Percentiles rank a stretch among this genome's conserved stretches.
phyloP scores from a whole-genome alignment of 2,113 vertebrate genomes.

The Colistium nudipinnis region DNA sequence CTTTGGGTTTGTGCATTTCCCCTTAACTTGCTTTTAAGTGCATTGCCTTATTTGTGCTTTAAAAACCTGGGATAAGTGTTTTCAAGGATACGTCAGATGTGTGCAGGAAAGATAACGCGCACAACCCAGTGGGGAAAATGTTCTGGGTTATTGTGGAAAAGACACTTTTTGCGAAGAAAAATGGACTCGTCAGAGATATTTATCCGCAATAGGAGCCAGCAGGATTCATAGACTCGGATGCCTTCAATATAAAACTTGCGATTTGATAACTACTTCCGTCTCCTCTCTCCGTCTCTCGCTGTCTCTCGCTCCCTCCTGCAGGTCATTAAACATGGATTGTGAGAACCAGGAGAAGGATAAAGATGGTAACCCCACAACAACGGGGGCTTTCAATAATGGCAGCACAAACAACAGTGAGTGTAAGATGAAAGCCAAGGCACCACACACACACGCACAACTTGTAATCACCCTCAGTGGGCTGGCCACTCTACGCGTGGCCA shows the following conservation, averaged over 20 bases:
- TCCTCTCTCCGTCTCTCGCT: neutral
- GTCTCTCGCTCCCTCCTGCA: slow-evolving; percentile 66
- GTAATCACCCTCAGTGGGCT: neutral
- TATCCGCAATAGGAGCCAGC: neutral
- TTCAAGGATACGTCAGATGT: neutral
- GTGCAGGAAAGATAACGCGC: no score
- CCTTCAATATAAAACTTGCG: neutral
- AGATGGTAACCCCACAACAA: slow-evolving; percentile 84
- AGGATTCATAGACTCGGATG: neutral
- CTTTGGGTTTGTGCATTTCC: neutral
- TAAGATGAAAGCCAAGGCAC: neutral
- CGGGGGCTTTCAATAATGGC: slow-evolving; percentile 89
- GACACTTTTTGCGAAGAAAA: no score
- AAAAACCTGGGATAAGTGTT: neutral
- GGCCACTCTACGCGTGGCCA: neutral
- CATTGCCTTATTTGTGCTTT: neutral
- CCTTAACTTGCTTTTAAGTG: no score
- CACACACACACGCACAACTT: neutral
- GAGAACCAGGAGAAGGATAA: slow-evolving; percentile 99
- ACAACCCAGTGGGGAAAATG: no score
- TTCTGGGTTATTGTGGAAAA: no score
- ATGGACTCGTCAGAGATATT: neutral
- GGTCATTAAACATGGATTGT: slow-evolving; percentile 99
- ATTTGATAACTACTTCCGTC: neutral
- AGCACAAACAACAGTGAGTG: slow-evolving; percentile 97